Conservation (phyloP, 2,888 invertebrate genomes). For the Amphipoea oculea region DNA sequence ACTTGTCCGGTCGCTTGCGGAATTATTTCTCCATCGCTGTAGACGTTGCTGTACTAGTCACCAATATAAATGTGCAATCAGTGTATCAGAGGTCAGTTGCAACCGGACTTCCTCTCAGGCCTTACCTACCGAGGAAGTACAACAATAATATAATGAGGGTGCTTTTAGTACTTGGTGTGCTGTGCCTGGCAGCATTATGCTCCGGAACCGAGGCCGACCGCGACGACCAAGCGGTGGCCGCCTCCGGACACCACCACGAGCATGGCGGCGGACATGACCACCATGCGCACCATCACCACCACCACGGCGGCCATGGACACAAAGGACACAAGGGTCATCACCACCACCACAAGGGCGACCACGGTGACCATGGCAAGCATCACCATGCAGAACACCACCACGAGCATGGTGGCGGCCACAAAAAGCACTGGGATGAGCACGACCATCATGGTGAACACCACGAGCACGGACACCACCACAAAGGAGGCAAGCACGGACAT, state of each 20-base stretch:
- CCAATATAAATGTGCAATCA: conserved; percentile 85
- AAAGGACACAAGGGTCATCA: conserved; percentile 94
- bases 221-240: conserved; percentile 87
- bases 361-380: conserved; percentile 92
- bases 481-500: conserved; percentile 94
- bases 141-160: conserved; percentile 76
- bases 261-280: conserved; percentile 93
- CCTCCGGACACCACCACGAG: conserved; percentile 88
- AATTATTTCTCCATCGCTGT: conserved; percentile 84
- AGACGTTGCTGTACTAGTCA: conserved; percentile 74
- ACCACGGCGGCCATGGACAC: conserved; percentile 93
- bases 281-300: conserved; percentile 92
- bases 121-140: conserved; percentile 60
- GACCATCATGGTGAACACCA: conserved; percentile 94
- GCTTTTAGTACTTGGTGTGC: conserved; percentile 79
- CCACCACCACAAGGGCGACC: conserved; percentile 94
- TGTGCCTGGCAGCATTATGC: conserved; percentile 83
- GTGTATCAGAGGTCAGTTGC: conserved; percentile 64
- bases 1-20: conserved; percentile 74
- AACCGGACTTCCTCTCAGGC: conserved; percentile 67
- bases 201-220: conserved; percentile 75
- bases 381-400: conserved; percentile 90
- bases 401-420: conserved; percentile 94
- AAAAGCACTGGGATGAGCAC: conserved; percentile 92
- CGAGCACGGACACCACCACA: conserved; percentile 94